Percentiles rank a stretch among this genome's conserved stretches.
These are phyloP conservation scores for Ornithoptera priamus DNA, from an alignment of 2,888 invertebrate genomes.

Conservation along the genomic window DNA sequence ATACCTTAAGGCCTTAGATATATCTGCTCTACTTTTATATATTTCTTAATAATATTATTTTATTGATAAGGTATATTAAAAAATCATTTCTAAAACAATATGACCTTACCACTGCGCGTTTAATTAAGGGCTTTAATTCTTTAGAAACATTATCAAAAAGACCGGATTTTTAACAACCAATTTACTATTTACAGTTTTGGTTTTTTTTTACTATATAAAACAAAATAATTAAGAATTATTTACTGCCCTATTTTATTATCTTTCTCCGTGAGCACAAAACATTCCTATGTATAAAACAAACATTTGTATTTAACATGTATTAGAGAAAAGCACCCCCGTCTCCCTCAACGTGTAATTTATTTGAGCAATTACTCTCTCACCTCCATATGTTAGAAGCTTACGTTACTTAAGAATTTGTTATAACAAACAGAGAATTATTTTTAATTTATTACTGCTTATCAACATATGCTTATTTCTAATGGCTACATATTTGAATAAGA, in stretches of 20 bases:
- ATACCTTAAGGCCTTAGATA: background rate
- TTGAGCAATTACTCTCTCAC: constrained; percentile 26
- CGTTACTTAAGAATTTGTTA: constrained; percentile 14
- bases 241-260: too few species aligned
- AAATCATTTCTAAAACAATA: too few species aligned
- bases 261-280: background rate
- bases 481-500: too few species aligned
- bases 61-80: too few species aligned
- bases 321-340: constrained; percentile 22
- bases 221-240: too few species aligned
- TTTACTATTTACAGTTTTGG: too few species aligned
- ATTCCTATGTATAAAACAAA: background rate
- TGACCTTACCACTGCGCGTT: too few species aligned
- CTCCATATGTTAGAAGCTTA: constrained; percentile 23
- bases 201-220: too few species aligned
- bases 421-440: constrained; percentile 1
- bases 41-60: too few species aligned
- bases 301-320: constrained; percentile 17
- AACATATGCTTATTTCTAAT: background rate
- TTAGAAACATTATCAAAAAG: too few species aligned
- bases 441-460: background rate
- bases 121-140: too few species aligned
- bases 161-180: too few species aligned
- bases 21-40: background rate
- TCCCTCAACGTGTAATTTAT: constrained; percentile 19